Conservation (phyloP, 2,113 vertebrate genomes). For the Puntigrus tetrazona region DNA sequence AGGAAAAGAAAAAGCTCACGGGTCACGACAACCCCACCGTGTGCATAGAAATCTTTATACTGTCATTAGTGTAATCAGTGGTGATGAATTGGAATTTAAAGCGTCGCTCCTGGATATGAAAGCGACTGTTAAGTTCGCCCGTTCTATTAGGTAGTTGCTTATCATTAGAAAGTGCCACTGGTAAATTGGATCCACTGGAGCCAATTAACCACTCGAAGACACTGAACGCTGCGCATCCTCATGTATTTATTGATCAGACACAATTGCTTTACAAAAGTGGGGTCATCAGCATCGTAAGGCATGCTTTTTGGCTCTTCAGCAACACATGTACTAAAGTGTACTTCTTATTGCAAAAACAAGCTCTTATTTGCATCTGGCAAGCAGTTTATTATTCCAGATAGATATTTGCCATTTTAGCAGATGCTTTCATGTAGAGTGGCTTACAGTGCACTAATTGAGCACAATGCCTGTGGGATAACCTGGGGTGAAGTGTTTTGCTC, state of each 20-base stretch:
- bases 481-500: conserved; percentile 20
- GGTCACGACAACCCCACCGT: not conserved
- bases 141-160: conserved; percentile 2
- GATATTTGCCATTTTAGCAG: conserved; percentile 15
- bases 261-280: conserved; percentile 42
- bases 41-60: conserved; percentile 9
- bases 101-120: not conserved
- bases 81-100: conserved; percentile 21
- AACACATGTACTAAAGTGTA: conserved; percentile 1
- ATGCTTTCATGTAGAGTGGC: not conserved
- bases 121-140: not conserved
- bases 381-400: conserved; percentile 8
- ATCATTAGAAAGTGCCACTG: conserved; percentile 38
- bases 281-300: conserved; percentile 15
- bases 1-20: not conserved
- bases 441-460: conserved; percentile 17
- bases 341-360: not conserved
- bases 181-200: conserved; percentile 54
- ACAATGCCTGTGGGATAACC: conserved; percentile 9
- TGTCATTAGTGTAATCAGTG: conserved; percentile 21
- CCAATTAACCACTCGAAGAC: conserved; percentile 52
- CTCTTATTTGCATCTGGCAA: not conserved
- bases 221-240: not conserved
- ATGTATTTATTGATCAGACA: conserved; percentile 48
- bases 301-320: not conserved